Percentiles rank a stretch among this genome's conserved stretches.
These are phyloP conservation scores for Hystrix brachyura DNA, from an alignment of 2,113 vertebrate genomes.

Conservation along the genomic window DNA sequence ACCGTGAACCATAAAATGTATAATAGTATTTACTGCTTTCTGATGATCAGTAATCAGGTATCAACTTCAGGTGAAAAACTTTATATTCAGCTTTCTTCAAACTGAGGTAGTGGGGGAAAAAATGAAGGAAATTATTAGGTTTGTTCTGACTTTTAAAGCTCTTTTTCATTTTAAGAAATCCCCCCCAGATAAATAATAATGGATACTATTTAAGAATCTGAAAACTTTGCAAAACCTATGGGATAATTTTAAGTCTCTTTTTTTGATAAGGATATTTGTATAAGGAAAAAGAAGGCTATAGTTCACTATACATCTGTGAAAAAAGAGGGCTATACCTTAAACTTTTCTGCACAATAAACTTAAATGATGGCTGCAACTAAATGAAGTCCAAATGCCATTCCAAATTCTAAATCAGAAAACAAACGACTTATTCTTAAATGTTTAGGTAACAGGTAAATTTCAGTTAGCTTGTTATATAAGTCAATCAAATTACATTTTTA, in stretches of 20 bases:
- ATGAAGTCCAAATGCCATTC: background rate
- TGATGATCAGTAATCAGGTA: background rate
- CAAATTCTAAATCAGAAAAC: slow-evolving; percentile 54
- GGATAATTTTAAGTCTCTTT: background rate
- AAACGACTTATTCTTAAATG: background rate
- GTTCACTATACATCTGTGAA: background rate
- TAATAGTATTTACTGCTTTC: background rate
- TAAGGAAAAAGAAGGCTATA: background rate
- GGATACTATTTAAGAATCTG: background rate
- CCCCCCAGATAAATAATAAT: background rate
- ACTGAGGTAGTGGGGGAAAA: background rate
- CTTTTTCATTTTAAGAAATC: slow-evolving; percentile 38
- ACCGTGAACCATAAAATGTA: background rate
- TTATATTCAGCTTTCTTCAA: background rate
- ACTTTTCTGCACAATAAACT: background rate
- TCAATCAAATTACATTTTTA: background rate
- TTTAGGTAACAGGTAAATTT: background rate
- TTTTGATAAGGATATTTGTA: background rate
- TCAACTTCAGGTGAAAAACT: background rate
- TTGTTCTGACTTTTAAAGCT: background rate
- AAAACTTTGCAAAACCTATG: background rate
- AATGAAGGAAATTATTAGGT: background rate
- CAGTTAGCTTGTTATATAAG: background rate
- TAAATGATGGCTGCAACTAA: background rate
- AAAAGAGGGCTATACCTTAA: background rate